Base-by-base conservation (phyloP, 2,888 invertebrate genomes). In the Barypeithes pellucidus region DNA sequence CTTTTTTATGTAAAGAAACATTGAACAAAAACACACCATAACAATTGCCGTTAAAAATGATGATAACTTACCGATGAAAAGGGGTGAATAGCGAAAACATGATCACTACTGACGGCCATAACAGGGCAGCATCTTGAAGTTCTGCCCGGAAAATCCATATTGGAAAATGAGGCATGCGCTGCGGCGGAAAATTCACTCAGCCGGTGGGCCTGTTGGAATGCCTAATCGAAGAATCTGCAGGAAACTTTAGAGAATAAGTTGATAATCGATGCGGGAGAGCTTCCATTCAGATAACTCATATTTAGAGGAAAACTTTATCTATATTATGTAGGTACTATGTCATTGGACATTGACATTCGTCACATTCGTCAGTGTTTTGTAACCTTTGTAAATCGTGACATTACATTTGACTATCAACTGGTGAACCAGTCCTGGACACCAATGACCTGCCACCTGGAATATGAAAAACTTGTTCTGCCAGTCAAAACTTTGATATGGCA, bases 11-110 rank as follows among this genome's bases (percentile, higher is more conserved):
- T n/a, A 39, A 39, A 39, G 4, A 9, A 20, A 20, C 8, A 47
- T 8, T 11, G 9, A 47, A 1, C 18, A 47, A 20, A 47, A 47
- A 47, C 9, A 20, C 5, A 47, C 18, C 20, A 20, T 20, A 20
- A 1, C 18, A 47, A 20, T 47, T 7, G 20, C n/a, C 3, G 9
- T 36, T 45, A 29, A 61, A 12, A 61, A 61, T 3, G 5, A 29
- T 12, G 4, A 52, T 78, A 79, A 80, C 81, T 82, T 80, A 82
- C 82, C 81, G 79, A 73, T 76, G 77, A 73, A 77, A 78, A 79
- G 78, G 80, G 79, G 78, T 79, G 78, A 77, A 77, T 72, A 75
- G 76, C 75, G 78, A 73, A 78, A 79, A 78, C 80, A 78, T 80
- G 77, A 78, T 79, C 76, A 76, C 74, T 66, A 72, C 76, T 72